These are phyloP conservation scores for Bacillus rossius DNA, from an alignment of 1,140 invertebrate genomes.

Conservation along the genomic window DNA sequence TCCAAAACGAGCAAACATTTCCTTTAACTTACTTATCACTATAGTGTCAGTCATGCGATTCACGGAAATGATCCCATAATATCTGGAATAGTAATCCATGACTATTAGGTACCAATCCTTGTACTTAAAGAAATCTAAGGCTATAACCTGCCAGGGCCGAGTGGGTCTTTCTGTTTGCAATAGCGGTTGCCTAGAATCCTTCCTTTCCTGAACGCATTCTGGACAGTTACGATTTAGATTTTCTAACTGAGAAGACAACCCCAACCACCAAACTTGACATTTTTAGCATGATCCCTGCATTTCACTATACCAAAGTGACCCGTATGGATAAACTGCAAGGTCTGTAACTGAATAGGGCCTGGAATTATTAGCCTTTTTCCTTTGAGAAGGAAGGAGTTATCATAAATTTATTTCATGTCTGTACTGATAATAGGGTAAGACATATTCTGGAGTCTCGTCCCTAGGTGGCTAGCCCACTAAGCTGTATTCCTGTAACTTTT, in stretches of 20 bases:
- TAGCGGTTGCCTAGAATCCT: slow-evolving; percentile 26
- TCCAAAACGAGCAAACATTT: slow-evolving; percentile 27
- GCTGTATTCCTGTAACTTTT: slow-evolving; percentile 17
- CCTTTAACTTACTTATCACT: slow-evolving; percentile 21
- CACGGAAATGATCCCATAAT: slow-evolving; percentile 21
- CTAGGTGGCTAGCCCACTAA: slow-evolving; percentile 18
- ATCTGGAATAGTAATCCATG: slow-evolving; percentile 25
- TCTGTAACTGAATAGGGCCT: slow-evolving; percentile 17
- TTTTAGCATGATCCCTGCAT: slow-evolving; percentile 13
- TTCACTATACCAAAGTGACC: slow-evolving; percentile 22
- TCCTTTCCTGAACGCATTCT: background rate
- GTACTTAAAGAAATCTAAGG: slow-evolving; percentile 33
- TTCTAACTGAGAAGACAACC: slow-evolving; percentile 16
- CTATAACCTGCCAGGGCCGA: slow-evolving; percentile 34
- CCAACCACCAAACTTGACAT: slow-evolving; percentile 15
- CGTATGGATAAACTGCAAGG: slow-evolving; percentile 23
- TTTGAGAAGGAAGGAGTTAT: slow-evolving; percentile 19
- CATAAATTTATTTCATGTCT: slow-evolving; percentile 16
- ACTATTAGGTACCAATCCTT: slow-evolving; percentile 32
- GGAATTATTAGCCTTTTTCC: slow-evolving; percentile 26
- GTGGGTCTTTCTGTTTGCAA: slow-evolving; percentile 27
- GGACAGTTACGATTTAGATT: slow-evolving; percentile 20
- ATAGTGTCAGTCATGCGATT: slow-evolving; percentile 18
- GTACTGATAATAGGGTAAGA: slow-evolving; percentile 20
- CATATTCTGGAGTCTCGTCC: slow-evolving; percentile 8